phyloP scores from a whole-genome alignment of 2,113 vertebrate species.

The Pungitius pungitius region DNA sequence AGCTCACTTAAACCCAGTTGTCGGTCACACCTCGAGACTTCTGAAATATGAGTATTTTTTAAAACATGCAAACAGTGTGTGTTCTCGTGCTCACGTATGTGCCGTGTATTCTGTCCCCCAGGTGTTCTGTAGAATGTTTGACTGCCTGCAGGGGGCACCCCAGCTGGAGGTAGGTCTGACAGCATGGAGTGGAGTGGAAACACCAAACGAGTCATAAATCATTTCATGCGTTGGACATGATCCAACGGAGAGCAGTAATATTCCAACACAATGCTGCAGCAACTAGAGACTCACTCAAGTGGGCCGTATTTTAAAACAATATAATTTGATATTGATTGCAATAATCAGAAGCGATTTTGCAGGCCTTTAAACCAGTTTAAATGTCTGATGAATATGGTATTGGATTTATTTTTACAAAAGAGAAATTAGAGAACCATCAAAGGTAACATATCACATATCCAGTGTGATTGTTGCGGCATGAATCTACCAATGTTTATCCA shows the following conservation, averaged over 20 bases:
- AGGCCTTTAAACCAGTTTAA: too few species aligned
- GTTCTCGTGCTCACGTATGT: slow-evolving; percentile 10
- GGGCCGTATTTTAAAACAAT: not conserved
- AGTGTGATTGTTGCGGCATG: not conserved
- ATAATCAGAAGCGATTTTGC: not conserved
- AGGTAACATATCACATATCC: not conserved
- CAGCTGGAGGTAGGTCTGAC: slow-evolving; percentile 60
- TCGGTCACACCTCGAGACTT: not conserved
- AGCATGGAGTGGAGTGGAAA: slow-evolving; percentile 51
- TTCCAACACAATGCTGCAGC: not conserved
- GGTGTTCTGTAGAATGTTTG: slow-evolving; percentile 66
- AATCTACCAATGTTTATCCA: not conserved
- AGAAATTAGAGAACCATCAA: not conserved
- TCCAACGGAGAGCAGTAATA: not conserved
- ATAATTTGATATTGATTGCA: not conserved
- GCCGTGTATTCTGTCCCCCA: slow-evolving; percentile 25
- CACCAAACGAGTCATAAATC: not conserved
- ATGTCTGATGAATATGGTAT: not conserved
- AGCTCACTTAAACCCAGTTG: not conserved
- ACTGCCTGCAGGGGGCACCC: slow-evolving; percentile 62
- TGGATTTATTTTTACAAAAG: not conserved
- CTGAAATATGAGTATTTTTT: not conserved
- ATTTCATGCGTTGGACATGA: not conserved
- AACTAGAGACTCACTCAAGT: not conserved
- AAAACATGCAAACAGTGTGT: not conserved